Base-by-base conservation (phyloP, 2,113 vertebrate genomes). In the Cyprinus carpio region DNA sequence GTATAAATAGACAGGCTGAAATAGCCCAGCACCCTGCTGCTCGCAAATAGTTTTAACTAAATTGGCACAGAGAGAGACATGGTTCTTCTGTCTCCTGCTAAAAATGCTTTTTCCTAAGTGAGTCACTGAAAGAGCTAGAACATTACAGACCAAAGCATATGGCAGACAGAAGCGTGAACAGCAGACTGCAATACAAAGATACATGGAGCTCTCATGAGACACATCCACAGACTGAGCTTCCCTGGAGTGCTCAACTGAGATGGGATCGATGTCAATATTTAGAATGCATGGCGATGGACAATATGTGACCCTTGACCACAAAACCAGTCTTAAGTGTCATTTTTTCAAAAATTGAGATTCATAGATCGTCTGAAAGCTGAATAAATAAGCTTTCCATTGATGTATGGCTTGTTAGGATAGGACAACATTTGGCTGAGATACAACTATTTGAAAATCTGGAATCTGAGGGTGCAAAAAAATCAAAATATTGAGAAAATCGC, bases 1-100 rank as follows among this genome's bases (percentile, higher is more conserved):
- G 82, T 85, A 89, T 87, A 86, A 87, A 87, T 87, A 89, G 86
- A 82, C 81, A 84, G 49, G 75, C 88, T 74, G 78, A 89, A 87
- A 89, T 89, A 89, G 72, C 72, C 43, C n/a, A 49, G 64, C 81
- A 77, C 84, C 77, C 88, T 86, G 76, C 86, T 78, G 86, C 49
- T 75, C 75, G 67, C 80, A 87, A 84, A 87, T 49, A 84, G 87
- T 80, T 82, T 86, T 34, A 81, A 81, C 56, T 71, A 51, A 54
- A 76, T 82, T 84, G 75, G 69, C 80, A 83, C 85, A 74, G 75
- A 83, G 74, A 87, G 82, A 88, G 58, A 85, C 64, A 88, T 15
- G 56, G 58, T 80, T 54, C 29, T 37, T 51, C 18, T n/a, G 62
- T 51, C 43, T 69, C 62, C 40, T 51, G 62, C 79, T 67, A 81